Base-by-base conservation (phyloP, 2,888 invertebrate species). In the Drosophila pseudotakahashii region DNA sequence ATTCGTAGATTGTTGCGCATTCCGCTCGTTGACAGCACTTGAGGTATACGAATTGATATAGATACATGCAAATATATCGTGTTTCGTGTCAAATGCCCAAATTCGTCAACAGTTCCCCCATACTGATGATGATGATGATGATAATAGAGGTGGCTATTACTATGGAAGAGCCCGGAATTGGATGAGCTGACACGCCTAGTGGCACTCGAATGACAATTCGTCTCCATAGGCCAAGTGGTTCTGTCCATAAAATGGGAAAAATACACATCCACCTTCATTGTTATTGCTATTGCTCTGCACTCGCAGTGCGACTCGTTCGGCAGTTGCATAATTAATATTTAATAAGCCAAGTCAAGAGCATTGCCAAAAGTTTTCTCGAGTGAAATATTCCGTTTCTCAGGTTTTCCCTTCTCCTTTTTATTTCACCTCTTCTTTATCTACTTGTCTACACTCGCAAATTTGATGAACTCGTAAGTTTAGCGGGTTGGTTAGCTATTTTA, bases 251-350 rank as follows among this genome's bases (percentile, higher is more conserved):
- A 86, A 57, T 72, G 19, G 60, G 48, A 14, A 63, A 50, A 50
- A 48, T 53, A 16, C 50, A 55, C 69, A 48, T 55, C 60, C 57
- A 58, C 45, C 76, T 64, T 66, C 72, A 51, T 73, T 81, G 63
- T 59, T 83, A 69, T 50, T 75, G 64, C 77, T 30, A 7, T 30
- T 7, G 30, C 30, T 39, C 57, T 50, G 14, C 34, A 51, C 36
- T 52, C 50, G 79, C 73, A 55, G 42, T 58, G 54, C 58, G 30
- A 30, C 41, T 41, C 30, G 61, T 51, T 42, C 73, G 59, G 36
- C 48, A 70, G 64, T 66, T 66, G 68, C 79, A 78, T 79, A 88
- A 89, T 89, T 89, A 85, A 85, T 85, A 89, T 89, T 85, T 85
- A 86, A 89, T 88, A 89, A 86, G 84, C 73, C 44, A 57, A 64